Conservation (phyloP, 2,888 invertebrate species). For the Coenonympha arcania region DNA sequence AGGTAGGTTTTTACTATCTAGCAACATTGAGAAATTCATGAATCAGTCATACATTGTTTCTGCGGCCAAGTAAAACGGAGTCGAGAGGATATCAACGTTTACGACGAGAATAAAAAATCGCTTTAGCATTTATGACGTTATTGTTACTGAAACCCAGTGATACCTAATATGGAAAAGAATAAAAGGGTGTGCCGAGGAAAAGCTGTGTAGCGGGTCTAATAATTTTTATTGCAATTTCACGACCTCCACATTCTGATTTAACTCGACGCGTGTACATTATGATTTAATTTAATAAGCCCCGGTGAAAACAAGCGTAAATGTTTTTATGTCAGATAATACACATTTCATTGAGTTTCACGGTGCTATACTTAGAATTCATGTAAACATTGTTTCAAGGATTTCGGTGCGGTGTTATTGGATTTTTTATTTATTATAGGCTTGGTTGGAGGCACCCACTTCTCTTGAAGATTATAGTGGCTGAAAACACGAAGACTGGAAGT, state of each 20-base stretch:
- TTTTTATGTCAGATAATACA: constrained; percentile 70
- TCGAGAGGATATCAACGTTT: constrained; percentile 39
- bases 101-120: constrained; percentile 58
- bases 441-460: too few relatives aligned
- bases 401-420: neutral
- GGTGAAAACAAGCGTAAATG: constrained; percentile 63
- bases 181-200: constrained; percentile 43
- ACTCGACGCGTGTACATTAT: constrained; percentile 68
- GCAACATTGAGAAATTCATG: constrained; percentile 28
- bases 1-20: too few relatives aligned
- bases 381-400: constrained; percentile 35
- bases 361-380: constrained; percentile 15
- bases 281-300: constrained; percentile 69
- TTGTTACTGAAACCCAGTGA: constrained; percentile 47
- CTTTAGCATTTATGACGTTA: constrained; percentile 56
- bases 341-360: constrained; percentile 65
- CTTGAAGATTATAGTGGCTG: too few relatives aligned
- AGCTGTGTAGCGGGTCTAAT: constrained; percentile 50
- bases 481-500: too few relatives aligned
- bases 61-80: constrained; percentile 43
- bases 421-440: too few relatives aligned
- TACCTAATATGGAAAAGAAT: constrained; percentile 46
- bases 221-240: constrained; percentile 67
- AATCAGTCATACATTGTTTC: constrained; percentile 38
- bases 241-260: constrained; percentile 61